phyloP scores from a whole-genome alignment of 2,888 invertebrate genomes.

The Trachelus iudaicus region DNA sequence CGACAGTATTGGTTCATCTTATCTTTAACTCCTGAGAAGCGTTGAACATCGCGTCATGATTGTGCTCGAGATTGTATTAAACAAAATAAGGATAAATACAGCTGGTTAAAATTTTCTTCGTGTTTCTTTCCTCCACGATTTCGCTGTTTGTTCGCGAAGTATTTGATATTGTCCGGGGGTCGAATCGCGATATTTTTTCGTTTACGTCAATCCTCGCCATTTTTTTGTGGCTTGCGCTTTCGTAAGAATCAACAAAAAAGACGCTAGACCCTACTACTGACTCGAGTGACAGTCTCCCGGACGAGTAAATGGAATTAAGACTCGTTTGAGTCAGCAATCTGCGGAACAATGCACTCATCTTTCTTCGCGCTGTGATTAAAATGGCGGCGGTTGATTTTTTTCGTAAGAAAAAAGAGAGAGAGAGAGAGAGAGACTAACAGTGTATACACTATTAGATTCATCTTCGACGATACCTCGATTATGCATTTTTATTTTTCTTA shows the following conservation, averaged over 20 bases:
- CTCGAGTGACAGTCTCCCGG: neutral
- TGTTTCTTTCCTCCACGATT: neutral
- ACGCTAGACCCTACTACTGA: neutral
- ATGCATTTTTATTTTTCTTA: neutral
- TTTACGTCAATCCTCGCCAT: neutral
- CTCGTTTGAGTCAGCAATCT: neutral
- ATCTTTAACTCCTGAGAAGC: neutral
- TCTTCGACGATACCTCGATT: neutral
- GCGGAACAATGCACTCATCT: neutral
- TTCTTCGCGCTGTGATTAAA: neutral
- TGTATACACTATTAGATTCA: neutral
- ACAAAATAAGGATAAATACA: neutral
- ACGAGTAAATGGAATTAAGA: neutral
- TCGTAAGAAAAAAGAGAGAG: neutral
- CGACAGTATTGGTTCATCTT: neutral
- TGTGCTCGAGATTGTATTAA: neutral
- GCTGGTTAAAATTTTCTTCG: neutral
- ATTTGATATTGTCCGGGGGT: neutral
- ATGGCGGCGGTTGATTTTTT: neutral
- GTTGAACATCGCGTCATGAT: neutral
- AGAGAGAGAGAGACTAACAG: neutral
- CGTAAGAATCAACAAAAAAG: neutral
- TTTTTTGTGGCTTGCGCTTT: neutral
- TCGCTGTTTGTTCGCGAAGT: neutral
- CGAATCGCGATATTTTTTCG: neutral